phyloP scores from a whole-genome alignment of 2,113 vertebrate species.

The Coptodon bakossiorum region DNA sequence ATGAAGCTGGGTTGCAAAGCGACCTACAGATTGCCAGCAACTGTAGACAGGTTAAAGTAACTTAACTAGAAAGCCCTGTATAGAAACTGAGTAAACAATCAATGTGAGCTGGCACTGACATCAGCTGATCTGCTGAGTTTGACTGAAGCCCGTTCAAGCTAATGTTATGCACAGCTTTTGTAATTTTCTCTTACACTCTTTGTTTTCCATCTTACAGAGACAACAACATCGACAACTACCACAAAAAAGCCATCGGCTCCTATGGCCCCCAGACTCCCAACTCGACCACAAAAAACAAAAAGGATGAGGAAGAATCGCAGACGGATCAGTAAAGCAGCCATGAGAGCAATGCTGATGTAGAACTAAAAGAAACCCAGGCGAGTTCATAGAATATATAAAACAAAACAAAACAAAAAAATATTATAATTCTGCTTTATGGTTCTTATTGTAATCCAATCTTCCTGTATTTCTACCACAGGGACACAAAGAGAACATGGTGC shows the following conservation, averaged over 20 bases:
- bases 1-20: not conserved
- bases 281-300: conserved; percentile 35
- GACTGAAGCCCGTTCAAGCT: not conserved
- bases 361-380: conserved; percentile 18
- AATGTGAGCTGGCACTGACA: not conserved
- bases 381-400: not conserved
- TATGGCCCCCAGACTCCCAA: conserved; percentile 14
- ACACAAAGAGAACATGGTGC: conserved; percentile 12
- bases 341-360: conserved; percentile 78
- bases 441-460: not conserved
- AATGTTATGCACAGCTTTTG: not conserved
- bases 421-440: not conserved
- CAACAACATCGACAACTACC: conserved; percentile 30
- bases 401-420: not conserved
- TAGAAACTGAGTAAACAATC: not conserved
- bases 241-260: conserved; percentile 3
- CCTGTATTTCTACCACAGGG: not conserved
- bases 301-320: conserved; percentile 68
- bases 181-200: not conserved
- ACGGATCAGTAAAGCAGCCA: conserved; percentile 74
- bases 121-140: not conserved
- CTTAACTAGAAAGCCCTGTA: not conserved
- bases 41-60: not conserved
- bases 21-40: not conserved
- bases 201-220: conserved; percentile 19